Conservation (phyloP, 2,797 vertebrate genomes). For the Clarias pachynema region DNA sequence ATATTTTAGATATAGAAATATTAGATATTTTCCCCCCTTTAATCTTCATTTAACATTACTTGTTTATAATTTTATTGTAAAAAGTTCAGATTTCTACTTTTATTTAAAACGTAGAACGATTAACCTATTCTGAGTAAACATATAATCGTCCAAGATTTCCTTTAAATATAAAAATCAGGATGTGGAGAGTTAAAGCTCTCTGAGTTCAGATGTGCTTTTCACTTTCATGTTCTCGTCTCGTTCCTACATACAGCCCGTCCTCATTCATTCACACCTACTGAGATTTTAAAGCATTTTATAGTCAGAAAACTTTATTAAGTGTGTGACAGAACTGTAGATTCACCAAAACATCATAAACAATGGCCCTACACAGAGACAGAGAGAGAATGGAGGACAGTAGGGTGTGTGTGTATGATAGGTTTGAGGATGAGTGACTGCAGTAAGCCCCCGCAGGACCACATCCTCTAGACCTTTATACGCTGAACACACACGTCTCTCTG, state of each 20-base stretch:
- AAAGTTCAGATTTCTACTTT: no score
- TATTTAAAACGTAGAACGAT: no score
- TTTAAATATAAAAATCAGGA: not conserved
- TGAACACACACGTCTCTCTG: not conserved
- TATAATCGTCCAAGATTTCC: not conserved
- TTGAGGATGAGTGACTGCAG: not conserved
- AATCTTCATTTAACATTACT: no score
- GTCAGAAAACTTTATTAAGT: not conserved
- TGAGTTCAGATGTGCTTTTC: not conserved
- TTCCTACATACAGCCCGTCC: not conserved
- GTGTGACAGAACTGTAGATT: not conserved
- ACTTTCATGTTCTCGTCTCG: no score
- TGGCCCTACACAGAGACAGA: not conserved
- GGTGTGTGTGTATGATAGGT: not conserved
- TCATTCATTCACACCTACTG: not conserved
- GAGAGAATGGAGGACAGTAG: not conserved
- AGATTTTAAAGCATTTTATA: not conserved
- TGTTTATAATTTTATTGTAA: no score
- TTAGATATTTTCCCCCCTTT: no score
- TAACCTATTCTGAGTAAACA: not conserved
- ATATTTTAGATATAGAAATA: no score
- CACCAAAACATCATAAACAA: not conserved
- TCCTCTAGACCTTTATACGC: not conserved
- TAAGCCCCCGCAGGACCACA: not conserved
- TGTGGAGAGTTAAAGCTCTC: not conserved